Evolutionary conservation across 1,140 invertebrate species (phyloP).

Genomic region (Rhynchophorus ferrugineus): DNA sequence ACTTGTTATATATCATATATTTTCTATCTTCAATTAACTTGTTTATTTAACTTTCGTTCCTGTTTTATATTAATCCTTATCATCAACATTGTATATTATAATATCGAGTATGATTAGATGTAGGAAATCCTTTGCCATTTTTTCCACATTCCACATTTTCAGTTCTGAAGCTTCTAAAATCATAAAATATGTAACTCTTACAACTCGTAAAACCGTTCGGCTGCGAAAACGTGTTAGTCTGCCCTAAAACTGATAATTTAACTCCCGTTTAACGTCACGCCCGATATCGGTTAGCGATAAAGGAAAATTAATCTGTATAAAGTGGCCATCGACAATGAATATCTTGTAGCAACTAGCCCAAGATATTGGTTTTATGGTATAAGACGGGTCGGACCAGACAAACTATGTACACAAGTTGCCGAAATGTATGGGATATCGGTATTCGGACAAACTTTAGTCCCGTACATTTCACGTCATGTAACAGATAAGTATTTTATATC

Average conservation of each 20-base stretch:
- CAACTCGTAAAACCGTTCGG: no score
- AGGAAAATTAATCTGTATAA: constrained; percentile 18
- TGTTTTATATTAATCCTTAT: no score
- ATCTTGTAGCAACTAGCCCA: constrained; percentile 17
- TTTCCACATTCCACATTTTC: no score
- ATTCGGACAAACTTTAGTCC: constrained; percentile 6
- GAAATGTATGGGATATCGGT: constrained; percentile 13
- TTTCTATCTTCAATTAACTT: no score
- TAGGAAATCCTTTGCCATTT: no score
- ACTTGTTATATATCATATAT: no score
- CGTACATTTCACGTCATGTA: not conserved
- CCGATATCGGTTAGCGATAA: constrained; percentile 17
- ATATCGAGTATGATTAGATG: no score
- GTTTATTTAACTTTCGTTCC: no score
- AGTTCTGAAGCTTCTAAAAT: no score
- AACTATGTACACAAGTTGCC: constrained; percentile 17
- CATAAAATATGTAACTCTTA: no score
- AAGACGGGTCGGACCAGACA: constrained; percentile 10
- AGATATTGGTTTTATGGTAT: constrained; percentile 22
- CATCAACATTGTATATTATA: no score
- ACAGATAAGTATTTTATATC: not conserved
- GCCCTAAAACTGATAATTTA: constrained; percentile 10
- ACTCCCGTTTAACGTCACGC: not conserved
- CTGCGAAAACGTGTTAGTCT: no score
- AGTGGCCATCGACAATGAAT: constrained; percentile 10